Evolutionary conservation across 1,140 invertebrate species (phyloP), one percentile per base, ranked within the genome.

Genomic region (Choristoneura fumiferana): DNA sequence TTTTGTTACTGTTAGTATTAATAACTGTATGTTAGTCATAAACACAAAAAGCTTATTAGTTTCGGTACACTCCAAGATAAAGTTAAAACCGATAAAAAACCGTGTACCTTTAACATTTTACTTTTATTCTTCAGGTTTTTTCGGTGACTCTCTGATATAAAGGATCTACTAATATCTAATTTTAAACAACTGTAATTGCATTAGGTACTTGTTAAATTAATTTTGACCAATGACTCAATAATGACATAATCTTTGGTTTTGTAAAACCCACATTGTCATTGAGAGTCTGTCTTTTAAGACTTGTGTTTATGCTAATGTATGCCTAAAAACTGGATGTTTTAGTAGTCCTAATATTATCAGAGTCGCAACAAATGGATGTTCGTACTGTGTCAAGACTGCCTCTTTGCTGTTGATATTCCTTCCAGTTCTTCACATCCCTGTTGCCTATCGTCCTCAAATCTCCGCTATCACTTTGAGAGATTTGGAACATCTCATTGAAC

Each of bases 401-500:
- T 52, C 59, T 61, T 35, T 17, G 38, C 22, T 61, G 37, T 5
- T 52, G 33, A 39, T 45, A 22, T 34, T 35, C 29, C 13, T 54
- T 35, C 57, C 61, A 58, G 13, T 63, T 49, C 43, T 12, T 49
- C 18, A 49, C 43, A 17, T 49, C 43, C 18, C 17, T 58, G 13
- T 54, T 43, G 52, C 33, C 18, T 43, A 60, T 66, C 59, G 18
- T 63, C 55, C 36, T 57, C 62, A 29, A 62, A 54, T 58, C 69
- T 70, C 12, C 57, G 49, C 13, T 65, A 15, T 49, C 58, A 33
- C 62, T 52, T 40, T 58, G 68, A 45, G 43, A 49, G 43, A 49
- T 29, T 17, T 55, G 71, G 66, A 67, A 69, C 49, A 49, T 69
- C 38, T 76, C 68, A 72, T 81, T 76, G 54, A 81, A 71, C 83